phyloP scores from a whole-genome alignment of 2,797 vertebrate genomes.

The Limnodromus scolopaceus region DNA sequence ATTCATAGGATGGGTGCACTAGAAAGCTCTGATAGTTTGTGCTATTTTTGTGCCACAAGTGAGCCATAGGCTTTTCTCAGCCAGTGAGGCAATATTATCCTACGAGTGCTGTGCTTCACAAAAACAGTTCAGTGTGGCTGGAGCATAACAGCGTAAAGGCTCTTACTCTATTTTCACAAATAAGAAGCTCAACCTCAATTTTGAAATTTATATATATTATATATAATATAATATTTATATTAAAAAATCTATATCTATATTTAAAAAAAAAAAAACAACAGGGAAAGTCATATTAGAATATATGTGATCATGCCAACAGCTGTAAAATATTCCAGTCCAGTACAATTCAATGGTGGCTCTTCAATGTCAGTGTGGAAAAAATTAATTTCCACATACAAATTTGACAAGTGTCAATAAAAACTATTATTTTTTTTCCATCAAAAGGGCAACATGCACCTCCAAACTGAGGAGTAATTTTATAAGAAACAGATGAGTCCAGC shows the following conservation, averaged over 20 bases:
- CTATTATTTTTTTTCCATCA: background rate
- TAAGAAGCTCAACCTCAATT: background rate
- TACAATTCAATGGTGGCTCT: background rate
- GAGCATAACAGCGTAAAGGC: background rate
- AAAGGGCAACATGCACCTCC: background rate
- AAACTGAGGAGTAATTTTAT: background rate
- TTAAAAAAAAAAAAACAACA: background rate
- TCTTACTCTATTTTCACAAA: background rate
- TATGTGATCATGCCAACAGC: background rate
- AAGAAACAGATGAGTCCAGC: background rate
- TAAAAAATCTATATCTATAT: background rate
- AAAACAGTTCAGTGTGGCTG: background rate
- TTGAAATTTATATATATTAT: background rate
- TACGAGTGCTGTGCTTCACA: background rate
- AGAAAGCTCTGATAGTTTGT: background rate
- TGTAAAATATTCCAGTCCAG: background rate
- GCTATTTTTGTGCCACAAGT: background rate
- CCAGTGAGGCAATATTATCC: background rate
- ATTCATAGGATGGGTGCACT: background rate
- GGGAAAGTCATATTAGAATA: background rate
- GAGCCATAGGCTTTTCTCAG: background rate
- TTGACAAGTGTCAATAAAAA: background rate
- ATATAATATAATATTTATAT: too few relatives aligned
- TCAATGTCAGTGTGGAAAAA: fast-evolving
- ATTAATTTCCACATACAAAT: background rate